A percentile compares a stretch with the other conserved stretches of the same genome.
These are phyloP conservation scores for Acropternis orthonyx DNA, from an alignment of 2,797 vertebrate genomes.

Conservation along the genomic window DNA sequence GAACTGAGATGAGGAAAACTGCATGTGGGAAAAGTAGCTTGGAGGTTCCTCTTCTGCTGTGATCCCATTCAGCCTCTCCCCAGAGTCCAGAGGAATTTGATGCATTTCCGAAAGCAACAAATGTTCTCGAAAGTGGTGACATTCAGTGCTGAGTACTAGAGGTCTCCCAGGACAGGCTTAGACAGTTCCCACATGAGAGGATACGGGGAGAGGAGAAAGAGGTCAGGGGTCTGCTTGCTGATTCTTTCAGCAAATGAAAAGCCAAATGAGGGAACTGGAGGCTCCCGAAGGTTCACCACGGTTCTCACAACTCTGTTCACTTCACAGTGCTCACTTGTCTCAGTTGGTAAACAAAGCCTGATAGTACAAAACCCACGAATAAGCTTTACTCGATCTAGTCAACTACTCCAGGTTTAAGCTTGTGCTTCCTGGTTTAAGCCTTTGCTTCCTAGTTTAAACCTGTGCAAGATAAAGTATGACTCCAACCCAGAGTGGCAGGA, in stretches of 20 bases:
- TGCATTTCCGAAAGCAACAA: slow-evolving; percentile 14
- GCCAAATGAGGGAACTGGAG: not conserved
- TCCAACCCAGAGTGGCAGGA: not conserved
- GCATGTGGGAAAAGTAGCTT: not conserved
- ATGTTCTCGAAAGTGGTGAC: not conserved
- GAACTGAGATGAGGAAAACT: not conserved
- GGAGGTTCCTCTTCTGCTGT: not conserved
- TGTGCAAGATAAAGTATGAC: not conserved
- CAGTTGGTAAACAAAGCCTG: accelerated
- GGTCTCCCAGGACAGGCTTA: not conserved
- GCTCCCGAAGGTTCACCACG: not conserved
- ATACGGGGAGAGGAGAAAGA: not conserved
- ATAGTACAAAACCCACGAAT: not conserved
- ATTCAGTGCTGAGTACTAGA: not conserved
- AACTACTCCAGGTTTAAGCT: not conserved
- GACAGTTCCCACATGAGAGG: not conserved
- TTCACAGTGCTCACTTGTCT: not conserved
- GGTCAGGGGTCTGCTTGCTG: not conserved
- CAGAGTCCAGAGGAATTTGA: not conserved
- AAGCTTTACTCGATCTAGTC: not conserved
- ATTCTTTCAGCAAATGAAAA: not conserved
- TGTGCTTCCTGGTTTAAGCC: not conserved
- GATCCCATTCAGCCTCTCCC: not conserved
- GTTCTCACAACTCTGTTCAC: not conserved
- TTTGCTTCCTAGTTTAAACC: not conserved